Base-by-base conservation (phyloP, 2,113 vertebrate genomes). In the Bubo blakistoni region DNA sequence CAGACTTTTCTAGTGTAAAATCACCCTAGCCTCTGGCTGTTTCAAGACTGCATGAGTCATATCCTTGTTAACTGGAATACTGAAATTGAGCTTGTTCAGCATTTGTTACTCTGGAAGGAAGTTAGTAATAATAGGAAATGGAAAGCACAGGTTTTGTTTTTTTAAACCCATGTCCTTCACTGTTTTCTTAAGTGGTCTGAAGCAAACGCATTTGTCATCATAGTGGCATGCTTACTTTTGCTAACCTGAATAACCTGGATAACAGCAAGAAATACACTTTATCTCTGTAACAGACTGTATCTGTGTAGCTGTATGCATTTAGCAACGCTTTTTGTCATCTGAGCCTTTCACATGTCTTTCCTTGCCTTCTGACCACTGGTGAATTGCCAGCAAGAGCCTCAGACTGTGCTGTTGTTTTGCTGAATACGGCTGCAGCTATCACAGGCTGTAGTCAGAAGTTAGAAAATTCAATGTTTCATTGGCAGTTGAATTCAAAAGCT, bases 61-160 rank as follows among this genome's bases (percentile, higher is more conserved):
- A 97, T 96, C 96, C 97, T 96, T 91, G 34, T 79, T 98, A 96
- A 95, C 95, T 93, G 96, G 96, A 97, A 98, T 69, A 46, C 59
- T 94, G 54, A 66, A 84, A 87, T 38, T 65, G 44, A 81, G 96
- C 94, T 93, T 93, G 71, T 71, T 97, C 96, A 98, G 96, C 92
- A 86, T 69, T 95, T 74, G 86, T 87, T 95, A 74, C 0, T 1
- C 81, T 76, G 92, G 72, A 96, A 96, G 82, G 94, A 94, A 95
- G 69, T 71, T 62, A 73, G 82, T 21, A 92, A 40, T 59, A 81
- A 72, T 20, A 83, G 81, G 81, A 77, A 84, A 70, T 95, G 19
- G 62, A 86, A 89, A 89, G 52, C 47, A 38, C 22, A 59, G 86
- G 20, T 34, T 46, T 76, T 93, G 58, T 46, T 95, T 94, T 76